phyloP scores from a whole-genome alignment of 2,888 invertebrate genomes.

The Drosophila hamatofila region DNA sequence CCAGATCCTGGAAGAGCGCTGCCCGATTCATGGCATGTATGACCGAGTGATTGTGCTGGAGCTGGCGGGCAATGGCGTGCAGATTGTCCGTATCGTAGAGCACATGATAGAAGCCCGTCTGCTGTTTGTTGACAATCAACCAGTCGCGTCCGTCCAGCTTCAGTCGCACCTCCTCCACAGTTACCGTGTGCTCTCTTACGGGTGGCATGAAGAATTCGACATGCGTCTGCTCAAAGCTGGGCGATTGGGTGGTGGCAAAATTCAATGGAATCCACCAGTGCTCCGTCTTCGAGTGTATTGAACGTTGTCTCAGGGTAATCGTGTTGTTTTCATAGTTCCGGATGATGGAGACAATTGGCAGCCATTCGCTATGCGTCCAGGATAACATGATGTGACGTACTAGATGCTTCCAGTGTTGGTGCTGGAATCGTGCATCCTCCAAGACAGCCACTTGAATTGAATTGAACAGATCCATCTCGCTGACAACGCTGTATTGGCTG shows the following conservation, averaged over 20 bases:
- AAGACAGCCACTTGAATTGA: conserved; percentile 73
- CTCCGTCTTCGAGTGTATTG: conserved; percentile 66
- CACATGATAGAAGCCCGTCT: conserved; percentile 87
- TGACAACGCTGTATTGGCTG: conserved; percentile 83
- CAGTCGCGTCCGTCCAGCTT: conserved; percentile 77
- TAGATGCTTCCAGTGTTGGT: conserved; percentile 71
- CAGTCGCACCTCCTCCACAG: conserved; percentile 68
- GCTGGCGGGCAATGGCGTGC: conserved; percentile 87
- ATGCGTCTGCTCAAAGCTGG: conserved; percentile 74
- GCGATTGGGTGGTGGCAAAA: conserved; percentile 75
- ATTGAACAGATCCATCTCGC: conserved; percentile 81
- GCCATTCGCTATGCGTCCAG: conserved; percentile 88
- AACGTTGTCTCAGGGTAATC: conserved; percentile 87
- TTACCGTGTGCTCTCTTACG: conserved; percentile 64
- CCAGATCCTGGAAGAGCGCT: conserved; percentile 93
- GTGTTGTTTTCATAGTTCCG: conserved; percentile 86
- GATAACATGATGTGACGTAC: conserved; percentile 87
- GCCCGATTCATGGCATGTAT: conserved; percentile 92
- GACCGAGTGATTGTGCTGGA: conserved; percentile 87
- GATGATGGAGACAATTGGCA: conserved; percentile 87
- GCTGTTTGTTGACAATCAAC: conserved; percentile 84
- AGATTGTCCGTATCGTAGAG: conserved; percentile 90
- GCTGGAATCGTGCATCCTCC: conserved; percentile 60
- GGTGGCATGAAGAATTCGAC: conserved; percentile 83
- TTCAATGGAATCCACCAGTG: conserved; percentile 84